These are phyloP conservation scores for Pandemis heparana DNA, from an alignment of 2,888 invertebrate species.

Conservation along the genomic window DNA sequence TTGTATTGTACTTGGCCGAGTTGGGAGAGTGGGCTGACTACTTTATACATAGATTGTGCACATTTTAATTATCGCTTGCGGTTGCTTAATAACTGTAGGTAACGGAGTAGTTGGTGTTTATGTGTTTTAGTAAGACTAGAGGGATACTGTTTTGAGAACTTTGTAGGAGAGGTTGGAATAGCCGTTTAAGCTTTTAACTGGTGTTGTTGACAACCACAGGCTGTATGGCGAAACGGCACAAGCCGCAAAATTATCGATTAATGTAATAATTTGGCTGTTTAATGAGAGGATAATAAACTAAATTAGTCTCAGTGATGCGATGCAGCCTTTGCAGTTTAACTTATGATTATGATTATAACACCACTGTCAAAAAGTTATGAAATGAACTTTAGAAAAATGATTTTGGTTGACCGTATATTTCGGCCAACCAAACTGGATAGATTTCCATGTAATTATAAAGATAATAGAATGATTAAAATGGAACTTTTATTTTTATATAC, in stretches of 20 bases:
- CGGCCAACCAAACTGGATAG: conserved; percentile 67
- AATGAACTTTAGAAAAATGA: conserved; percentile 37
- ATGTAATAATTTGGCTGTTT: neutral
- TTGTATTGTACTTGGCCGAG: neutral
- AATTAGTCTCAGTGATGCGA: neutral
- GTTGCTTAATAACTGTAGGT: conserved; percentile 43
- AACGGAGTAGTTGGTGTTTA: conserved; percentile 49
- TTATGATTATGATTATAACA: neutral
- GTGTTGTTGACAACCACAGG: neutral
- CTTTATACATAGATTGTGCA: conserved; percentile 27
- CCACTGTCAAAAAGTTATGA: neutral
- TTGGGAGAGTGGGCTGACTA: neutral
- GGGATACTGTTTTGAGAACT: conserved; percentile 47
- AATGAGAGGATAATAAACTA: neutral
- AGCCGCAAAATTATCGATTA: neutral
- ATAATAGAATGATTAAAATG: conserved; percentile 61
- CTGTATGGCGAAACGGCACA: neutral
- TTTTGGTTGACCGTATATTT: conserved; percentile 54
- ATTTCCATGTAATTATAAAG: conserved; percentile 54
- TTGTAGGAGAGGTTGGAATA: conserved; percentile 23
- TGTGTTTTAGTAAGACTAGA: conserved; percentile 50
- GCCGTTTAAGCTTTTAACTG: neutral
- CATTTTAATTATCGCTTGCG: conserved; percentile 27
- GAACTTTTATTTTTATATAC: conserved; percentile 53
- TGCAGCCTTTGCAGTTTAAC: neutral